phyloP scores from a whole-genome alignment of 2,797 vertebrate species.

The Acrocephalus scirpaceus region DNA sequence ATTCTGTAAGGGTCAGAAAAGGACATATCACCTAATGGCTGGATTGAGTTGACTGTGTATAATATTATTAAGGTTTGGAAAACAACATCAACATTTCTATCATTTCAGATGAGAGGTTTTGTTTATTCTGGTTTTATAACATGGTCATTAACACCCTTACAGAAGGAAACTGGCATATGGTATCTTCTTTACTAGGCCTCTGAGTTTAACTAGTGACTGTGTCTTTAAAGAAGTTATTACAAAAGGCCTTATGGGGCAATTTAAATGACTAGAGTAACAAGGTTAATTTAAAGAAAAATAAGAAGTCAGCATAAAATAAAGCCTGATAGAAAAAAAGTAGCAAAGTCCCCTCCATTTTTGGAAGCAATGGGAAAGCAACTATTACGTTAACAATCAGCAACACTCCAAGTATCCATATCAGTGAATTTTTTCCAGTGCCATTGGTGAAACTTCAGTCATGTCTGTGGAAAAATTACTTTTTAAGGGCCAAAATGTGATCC shows the following conservation, averaged over 20 bases:
- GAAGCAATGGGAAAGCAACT: not conserved
- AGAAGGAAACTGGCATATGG: not conserved
- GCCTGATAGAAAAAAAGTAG: not conserved
- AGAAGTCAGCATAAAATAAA: not conserved
- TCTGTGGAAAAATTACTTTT: not conserved
- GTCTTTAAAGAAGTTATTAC: not conserved
- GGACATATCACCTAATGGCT: not conserved
- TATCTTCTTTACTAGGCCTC: not conserved
- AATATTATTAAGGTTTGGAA: not conserved
- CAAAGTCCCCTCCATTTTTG: not conserved
- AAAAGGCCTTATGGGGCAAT: not conserved
- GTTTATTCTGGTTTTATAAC: not conserved
- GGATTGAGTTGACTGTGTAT: not conserved
- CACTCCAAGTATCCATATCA: not conserved
- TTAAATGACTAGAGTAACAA: not conserved
- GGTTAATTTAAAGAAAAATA: constrained; percentile 1
- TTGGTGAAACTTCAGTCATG: not conserved
- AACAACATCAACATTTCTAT: not conserved
- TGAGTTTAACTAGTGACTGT: not conserved
- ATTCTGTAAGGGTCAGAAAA: not conserved
- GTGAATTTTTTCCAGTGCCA: not conserved
- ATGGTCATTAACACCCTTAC: not conserved
- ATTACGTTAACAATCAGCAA: not conserved
- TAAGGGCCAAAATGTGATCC: not conserved
- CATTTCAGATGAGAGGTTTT: not conserved